Evolutionary conservation across 2,797 vertebrate genomes (phyloP).

Genomic region (Pipistrellus nathusii): DNA sequence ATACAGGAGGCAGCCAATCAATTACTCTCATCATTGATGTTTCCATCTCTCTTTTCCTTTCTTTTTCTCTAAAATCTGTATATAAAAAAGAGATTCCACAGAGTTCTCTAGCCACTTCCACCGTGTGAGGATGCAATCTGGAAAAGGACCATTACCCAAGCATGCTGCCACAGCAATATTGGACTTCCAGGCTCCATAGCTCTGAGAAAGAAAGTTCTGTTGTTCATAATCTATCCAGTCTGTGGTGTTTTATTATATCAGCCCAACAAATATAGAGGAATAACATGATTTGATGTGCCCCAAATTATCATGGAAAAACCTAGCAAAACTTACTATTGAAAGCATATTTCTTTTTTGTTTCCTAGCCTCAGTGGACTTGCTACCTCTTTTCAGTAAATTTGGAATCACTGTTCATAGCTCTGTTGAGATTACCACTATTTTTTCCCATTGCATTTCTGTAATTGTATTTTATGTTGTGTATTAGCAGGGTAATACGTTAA

Average conservation of each 20-base stretch:
- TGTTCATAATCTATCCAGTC: neutral
- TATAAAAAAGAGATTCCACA: neutral
- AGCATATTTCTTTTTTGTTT: neutral
- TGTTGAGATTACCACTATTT: neutral
- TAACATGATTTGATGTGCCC: neutral
- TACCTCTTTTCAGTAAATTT: neutral
- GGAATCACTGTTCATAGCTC: neutral
- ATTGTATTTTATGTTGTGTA: constrained; percentile 14
- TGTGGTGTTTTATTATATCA: neutral
- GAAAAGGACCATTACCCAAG: neutral
- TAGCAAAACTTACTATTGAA: neutral
- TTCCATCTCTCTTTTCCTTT: no score
- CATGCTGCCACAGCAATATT: neutral
- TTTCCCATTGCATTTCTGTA: neutral
- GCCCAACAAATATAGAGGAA: neutral
- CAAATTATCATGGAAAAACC: neutral
- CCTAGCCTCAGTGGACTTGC: neutral
- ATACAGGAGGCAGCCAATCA: no score
- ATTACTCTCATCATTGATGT: no score
- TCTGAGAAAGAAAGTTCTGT: neutral
- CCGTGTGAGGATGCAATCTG: neutral
- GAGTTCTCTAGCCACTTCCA: neutral
- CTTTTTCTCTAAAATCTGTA: no score
- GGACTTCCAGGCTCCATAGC: neutral
- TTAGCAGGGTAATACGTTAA: neutral